Percentiles rank a stretch among this genome's conserved stretches.
Conservation (phyloP, 2,888 invertebrate species). For the Idaea biselata region DNA sequence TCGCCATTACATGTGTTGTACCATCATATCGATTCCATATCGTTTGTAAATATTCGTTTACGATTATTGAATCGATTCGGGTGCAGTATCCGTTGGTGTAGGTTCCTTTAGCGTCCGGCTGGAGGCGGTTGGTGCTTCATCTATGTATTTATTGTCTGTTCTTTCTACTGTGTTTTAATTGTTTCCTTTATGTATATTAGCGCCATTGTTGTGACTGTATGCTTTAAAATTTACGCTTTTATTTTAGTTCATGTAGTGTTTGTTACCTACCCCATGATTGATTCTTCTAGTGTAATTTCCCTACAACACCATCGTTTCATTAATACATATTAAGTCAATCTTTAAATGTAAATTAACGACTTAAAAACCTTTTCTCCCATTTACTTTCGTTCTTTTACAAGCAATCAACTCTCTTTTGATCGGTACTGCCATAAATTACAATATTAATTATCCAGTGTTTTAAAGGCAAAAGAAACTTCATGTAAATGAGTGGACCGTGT, state of each 20-base stretch:
- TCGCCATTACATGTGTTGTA: constrained; percentile 54
- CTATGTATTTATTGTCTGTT: constrained; percentile 65
- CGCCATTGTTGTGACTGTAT: constrained; percentile 71
- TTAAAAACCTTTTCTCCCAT: not conserved
- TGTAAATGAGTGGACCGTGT: not conserved
- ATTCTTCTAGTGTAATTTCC: too few relatives aligned
- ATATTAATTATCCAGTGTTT: not conserved
- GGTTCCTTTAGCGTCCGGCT: constrained; percentile 58
- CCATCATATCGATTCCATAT: constrained; percentile 31
- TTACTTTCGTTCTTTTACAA: not conserved
- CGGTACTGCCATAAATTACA: not conserved
- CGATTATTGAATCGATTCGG: constrained; percentile 26
- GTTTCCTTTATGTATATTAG: constrained; percentile 57
- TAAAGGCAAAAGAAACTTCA: not conserved
- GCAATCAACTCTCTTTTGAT: not conserved
- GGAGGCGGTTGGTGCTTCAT: constrained; percentile 79
- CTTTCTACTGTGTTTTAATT: constrained; percentile 61
- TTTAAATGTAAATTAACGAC: not conserved
- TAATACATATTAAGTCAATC: not conserved
- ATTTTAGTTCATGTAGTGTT: not conserved
- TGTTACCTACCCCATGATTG: not conserved
- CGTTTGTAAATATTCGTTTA: constrained; percentile 26
- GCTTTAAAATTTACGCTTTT: constrained; percentile 32
- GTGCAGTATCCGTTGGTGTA: constrained; percentile 60
- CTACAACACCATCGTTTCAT: not conserved